Evolutionary conservation across 1,140 invertebrate species (phyloP).

Genomic region (Chrysoperla carnea): DNA sequence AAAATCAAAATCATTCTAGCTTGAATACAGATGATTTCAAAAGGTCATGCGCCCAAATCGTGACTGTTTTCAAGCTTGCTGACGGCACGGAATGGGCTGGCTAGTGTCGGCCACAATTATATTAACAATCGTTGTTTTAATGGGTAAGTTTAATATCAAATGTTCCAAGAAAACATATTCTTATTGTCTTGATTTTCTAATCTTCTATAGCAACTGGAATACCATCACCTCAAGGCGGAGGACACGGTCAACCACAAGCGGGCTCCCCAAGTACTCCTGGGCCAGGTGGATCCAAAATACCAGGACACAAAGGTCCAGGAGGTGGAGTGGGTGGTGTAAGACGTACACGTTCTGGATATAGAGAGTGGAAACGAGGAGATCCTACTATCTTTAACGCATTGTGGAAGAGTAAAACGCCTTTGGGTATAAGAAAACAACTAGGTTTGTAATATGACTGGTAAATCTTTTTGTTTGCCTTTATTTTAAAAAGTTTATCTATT

Average conservation of each 20-base stretch:
- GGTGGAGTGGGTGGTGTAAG: conserved; percentile 19
- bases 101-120: conserved; percentile 5
- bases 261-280: conserved; percentile 15
- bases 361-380: conserved; percentile 45
- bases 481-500: background rate
- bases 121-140: conserved; percentile 6
- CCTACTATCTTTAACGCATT: conserved; percentile 46
- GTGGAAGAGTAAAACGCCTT: conserved; percentile 46
- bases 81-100: conserved; percentile 9
- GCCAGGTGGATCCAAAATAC: conserved; percentile 17
- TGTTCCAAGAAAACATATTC: background rate
- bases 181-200: background rate
- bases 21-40: too few species aligned
- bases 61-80: conserved; percentile 1
- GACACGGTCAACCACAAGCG: conserved; percentile 14
- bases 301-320: conserved; percentile 9
- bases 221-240: conserved; percentile 14
- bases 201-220: conserved; percentile 10
- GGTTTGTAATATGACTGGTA: conserved; percentile 20
- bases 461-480: background rate
- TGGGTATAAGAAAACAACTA: conserved; percentile 44
- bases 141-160: conserved; percentile 1
- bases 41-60: background rate
- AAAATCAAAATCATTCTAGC: too few species aligned
- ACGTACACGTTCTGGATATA: conserved; percentile 27